These are phyloP conservation scores for Chrysoperla carnea DNA, from an alignment of 1,140 invertebrate species.

Conservation along the genomic window DNA sequence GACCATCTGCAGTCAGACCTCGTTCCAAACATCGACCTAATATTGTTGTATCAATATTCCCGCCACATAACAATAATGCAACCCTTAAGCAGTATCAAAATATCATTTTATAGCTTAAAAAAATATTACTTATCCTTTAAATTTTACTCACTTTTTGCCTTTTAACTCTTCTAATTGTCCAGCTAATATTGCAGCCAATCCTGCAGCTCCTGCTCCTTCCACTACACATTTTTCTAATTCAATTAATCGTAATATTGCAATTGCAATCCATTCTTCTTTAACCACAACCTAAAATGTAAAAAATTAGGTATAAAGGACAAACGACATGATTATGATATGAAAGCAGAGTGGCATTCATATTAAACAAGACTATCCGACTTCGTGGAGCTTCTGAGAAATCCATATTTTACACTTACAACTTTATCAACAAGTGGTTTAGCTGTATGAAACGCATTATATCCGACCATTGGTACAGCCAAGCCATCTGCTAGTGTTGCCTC, in stretches of 20 bases:
- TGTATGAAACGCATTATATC: slow-evolving; percentile 74
- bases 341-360: too few relatives aligned
- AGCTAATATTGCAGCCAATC: slow-evolving; percentile 70
- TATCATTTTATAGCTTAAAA: neutral
- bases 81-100: slow-evolving; percentile 34
- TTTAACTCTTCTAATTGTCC: slow-evolving; percentile 66
- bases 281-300: slow-evolving; percentile 37
- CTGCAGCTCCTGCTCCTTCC: slow-evolving; percentile 79
- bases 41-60: slow-evolving; percentile 87
- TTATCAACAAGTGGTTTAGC: slow-evolving; percentile 62
- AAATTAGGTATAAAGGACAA: neutral
- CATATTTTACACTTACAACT: slow-evolving; percentile 39
- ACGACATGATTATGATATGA: too few relatives aligned
- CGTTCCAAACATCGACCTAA: slow-evolving; percentile 76
- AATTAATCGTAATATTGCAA: slow-evolving; percentile 69
- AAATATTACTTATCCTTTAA: neutral
- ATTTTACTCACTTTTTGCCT: slow-evolving; percentile 55
- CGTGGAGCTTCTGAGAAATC: too few relatives aligned
- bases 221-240: slow-evolving; percentile 88
- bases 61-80: slow-evolving; percentile 68
- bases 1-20: slow-evolving; percentile 73
- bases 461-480: slow-evolving; percentile 75
- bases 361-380: too few relatives aligned
- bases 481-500: slow-evolving; percentile 78
- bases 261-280: slow-evolving; percentile 72